phyloP scores from a whole-genome alignment of 2,888 invertebrate species.

The Orthonychiurus folsomi region DNA sequence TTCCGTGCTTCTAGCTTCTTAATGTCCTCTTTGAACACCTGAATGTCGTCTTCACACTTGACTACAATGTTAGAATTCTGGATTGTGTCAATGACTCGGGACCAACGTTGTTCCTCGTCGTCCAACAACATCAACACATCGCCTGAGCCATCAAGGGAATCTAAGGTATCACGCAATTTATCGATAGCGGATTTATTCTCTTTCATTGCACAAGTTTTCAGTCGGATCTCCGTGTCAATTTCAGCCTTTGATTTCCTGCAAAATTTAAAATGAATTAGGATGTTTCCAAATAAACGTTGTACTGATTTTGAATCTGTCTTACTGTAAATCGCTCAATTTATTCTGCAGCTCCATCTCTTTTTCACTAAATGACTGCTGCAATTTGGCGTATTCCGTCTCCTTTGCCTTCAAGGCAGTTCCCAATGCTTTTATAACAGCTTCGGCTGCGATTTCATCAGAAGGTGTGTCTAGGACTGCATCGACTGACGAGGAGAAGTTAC shows the following conservation, averaged over 20 bases:
- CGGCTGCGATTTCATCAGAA: slow-evolving; percentile 18
- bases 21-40: slow-evolving; percentile 46
- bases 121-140: slow-evolving; percentile 49
- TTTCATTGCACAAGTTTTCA: slow-evolving; percentile 53
- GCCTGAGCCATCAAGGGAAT: slow-evolving; percentile 40
- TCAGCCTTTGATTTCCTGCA: slow-evolving; percentile 52
- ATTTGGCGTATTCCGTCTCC: slow-evolving; percentile 22
- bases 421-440: slow-evolving; percentile 24
- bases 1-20: slow-evolving; percentile 55
- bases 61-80: too few relatives aligned
- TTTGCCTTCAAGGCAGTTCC: slow-evolving; percentile 24
- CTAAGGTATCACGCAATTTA: slow-evolving; percentile 53
- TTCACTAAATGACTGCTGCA: slow-evolving; percentile 43
- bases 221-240: slow-evolving; percentile 57
- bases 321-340: slow-evolving; percentile 48
- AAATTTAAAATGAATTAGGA: not conserved
- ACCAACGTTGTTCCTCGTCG: too few relatives aligned
- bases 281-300: not conserved
- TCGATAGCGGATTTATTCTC: slow-evolving; percentile 53
- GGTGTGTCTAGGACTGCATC: slow-evolving; percentile 42
- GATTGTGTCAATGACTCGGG: too few relatives aligned
- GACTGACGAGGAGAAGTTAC: slow-evolving; percentile 7
- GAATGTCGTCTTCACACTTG: slow-evolving; percentile 43
- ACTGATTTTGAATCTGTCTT: slow-evolving; percentile 8
- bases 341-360: slow-evolving; percentile 52